phyloP scores from a whole-genome alignment of 2,113 vertebrate species.

The Elanoides forficatus region DNA sequence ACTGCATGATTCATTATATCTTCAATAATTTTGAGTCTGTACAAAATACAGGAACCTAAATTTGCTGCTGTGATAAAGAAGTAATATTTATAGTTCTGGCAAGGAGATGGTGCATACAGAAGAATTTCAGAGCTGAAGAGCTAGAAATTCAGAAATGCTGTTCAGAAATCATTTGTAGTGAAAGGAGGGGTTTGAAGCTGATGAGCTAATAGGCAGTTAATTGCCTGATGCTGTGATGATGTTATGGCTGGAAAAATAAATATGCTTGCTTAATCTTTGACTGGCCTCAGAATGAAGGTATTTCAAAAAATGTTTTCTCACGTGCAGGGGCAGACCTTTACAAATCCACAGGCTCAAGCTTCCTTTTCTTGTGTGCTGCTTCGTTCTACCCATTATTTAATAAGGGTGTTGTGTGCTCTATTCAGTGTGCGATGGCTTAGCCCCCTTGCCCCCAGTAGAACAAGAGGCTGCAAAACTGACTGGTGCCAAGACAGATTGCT shows the following conservation, averaged over 20 bases:
- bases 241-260: neutral
- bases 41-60: accelerated
- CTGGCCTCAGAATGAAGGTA: neutral
- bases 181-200: neutral
- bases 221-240: neutral
- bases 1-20: accelerated
- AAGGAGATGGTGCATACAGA: neutral
- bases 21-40: accelerated
- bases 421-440: accelerated
- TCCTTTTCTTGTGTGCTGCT: neutral
- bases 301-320: accelerated
- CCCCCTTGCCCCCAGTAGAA: accelerated
- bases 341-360: accelerated
- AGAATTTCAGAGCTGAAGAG: no score
- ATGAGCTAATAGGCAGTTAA: neutral
- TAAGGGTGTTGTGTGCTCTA: accelerated
- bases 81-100: accelerated
- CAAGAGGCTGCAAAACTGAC: neutral
- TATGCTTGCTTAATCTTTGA: neutral
- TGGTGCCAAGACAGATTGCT: no score
- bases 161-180: neutral
- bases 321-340: accelerated
- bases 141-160: neutral
- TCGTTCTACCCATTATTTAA: accelerated
- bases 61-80: no score